Base-by-base conservation (phyloP, 2,888 invertebrate genomes). In the Conomelus anceps region DNA sequence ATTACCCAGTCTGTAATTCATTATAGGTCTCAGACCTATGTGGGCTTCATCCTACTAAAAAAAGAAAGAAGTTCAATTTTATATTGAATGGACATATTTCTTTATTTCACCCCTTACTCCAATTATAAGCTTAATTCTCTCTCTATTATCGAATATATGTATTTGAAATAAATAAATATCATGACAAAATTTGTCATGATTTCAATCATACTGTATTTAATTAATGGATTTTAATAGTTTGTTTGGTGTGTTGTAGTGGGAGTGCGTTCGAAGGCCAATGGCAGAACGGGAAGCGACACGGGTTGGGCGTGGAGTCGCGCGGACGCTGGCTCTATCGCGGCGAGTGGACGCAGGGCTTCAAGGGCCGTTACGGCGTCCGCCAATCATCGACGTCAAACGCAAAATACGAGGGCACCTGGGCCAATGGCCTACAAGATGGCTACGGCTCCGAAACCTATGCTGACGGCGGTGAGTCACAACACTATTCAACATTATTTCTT, bases 401-500 rank as follows among this genome's bases (percentile, higher is more conserved):
- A 92, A 98, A 98, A 94, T 99, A 99, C 94, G 98, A 99, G 94
- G 99, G 99, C 92, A 99, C 99, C 91, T 99, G 99, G 99, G 98
- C 99, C 92, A 98, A 97, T 92, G 99, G 99, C 91, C 96, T 99
- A 90, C 99, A 99, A 94, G 99, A 99, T 93, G 99, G 99, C 92
- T 99, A 99, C 94, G 99, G 99, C 92, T 99, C 99, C 88, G 99
- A 99, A 94, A 99, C 99, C 90, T 99, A 99, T 94, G 99, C 99
- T 90, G 99, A 99, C 94, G 98, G 99, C 94, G 99, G 99, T 99
- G 94, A 96, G 96, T 94, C 92, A 22, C 23, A 23, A 84, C 0
- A 17, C 63, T 13, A 63, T 26, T 29, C 7, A 20, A 29, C 22
- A 84, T 84, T 84, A 9, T 84, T 84, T 84, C 11, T 41, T 41